These are phyloP conservation scores for Syngnathus typhle DNA, from an alignment of 2,113 vertebrate genomes.

Conservation along the genomic window DNA sequence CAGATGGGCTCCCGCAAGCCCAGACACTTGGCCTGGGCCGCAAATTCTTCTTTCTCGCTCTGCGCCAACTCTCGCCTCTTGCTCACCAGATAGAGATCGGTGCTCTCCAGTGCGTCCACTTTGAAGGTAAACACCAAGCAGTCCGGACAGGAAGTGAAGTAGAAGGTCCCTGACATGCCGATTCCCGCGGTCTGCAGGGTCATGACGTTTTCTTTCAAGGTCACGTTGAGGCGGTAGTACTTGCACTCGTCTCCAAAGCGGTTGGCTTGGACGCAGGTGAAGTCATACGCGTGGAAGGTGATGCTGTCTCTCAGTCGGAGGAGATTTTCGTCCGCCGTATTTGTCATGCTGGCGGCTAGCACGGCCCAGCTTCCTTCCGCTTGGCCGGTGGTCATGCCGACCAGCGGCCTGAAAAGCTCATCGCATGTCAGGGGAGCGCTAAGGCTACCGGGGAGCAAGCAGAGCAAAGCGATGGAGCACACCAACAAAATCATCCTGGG, in stretches of 20 bases:
- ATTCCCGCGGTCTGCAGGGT: neutral
- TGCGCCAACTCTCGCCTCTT: conserved; percentile 12
- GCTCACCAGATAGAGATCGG: conserved; percentile 15
- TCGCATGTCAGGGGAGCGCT: neutral
- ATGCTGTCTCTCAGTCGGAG: conserved; percentile 3
- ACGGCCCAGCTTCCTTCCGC: conserved; percentile 8
- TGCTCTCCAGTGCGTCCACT: neutral
- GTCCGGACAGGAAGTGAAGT: neutral
- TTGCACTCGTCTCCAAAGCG: conserved; percentile 3
- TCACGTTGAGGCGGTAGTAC: neutral
- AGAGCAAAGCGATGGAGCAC: neutral
- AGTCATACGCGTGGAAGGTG: neutral
- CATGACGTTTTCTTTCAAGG: neutral
- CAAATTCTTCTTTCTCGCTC: conserved; percentile 11
- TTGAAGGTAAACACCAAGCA: conserved; percentile 6
- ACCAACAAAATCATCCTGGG: neutral
- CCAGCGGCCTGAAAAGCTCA: neutral
- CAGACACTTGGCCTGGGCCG: conserved; percentile 14
- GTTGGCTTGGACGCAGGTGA: conserved; percentile 1
- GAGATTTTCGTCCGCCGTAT: neutral
- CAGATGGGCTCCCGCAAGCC: conserved; percentile 2
- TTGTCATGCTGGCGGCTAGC: conserved; percentile 1
- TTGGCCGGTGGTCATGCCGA: neutral
- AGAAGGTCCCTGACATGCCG: neutral
- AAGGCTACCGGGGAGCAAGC: neutral